Evolutionary conservation across 1,140 invertebrate species (phyloP).

Genomic region (Sesamia nonagrioides): DNA sequence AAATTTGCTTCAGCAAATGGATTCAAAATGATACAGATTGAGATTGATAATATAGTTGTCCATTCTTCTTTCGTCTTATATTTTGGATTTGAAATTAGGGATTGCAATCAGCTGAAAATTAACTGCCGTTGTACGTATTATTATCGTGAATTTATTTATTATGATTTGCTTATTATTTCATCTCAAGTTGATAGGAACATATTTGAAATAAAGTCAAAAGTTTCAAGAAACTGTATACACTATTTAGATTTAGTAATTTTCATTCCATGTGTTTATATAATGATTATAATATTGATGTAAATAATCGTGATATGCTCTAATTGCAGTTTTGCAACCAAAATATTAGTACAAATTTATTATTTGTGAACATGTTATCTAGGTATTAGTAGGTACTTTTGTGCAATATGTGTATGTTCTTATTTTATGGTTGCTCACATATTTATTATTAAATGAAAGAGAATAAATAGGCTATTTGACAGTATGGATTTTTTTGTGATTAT

Average conservation of each 20-base stretch:
- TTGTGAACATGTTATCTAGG: slow-evolving; percentile 12
- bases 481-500: no score
- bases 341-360: slow-evolving; percentile 24
- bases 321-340: slow-evolving; percentile 21
- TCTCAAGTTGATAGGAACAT: not conserved
- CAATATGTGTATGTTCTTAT: not conserved
- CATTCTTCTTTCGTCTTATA: not conserved
- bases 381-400: slow-evolving; percentile 15
- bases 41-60: not conserved
- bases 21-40: no score
- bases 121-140: not conserved
- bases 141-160: slow-evolving; percentile 1
- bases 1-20: no score
- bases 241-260: not conserved
- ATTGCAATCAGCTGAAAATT: not conserved
- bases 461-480: no score
- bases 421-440: slow-evolving; percentile 1
- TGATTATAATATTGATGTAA: not conserved
- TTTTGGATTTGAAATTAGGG: not conserved
- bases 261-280: not conserved
- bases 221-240: not conserved
- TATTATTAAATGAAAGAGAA: not conserved
- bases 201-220: no score
- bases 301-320: not conserved
- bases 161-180: not conserved